phyloP scores from a whole-genome alignment of 2,113 vertebrate genomes.

The Cyanoliseus patagonus region DNA sequence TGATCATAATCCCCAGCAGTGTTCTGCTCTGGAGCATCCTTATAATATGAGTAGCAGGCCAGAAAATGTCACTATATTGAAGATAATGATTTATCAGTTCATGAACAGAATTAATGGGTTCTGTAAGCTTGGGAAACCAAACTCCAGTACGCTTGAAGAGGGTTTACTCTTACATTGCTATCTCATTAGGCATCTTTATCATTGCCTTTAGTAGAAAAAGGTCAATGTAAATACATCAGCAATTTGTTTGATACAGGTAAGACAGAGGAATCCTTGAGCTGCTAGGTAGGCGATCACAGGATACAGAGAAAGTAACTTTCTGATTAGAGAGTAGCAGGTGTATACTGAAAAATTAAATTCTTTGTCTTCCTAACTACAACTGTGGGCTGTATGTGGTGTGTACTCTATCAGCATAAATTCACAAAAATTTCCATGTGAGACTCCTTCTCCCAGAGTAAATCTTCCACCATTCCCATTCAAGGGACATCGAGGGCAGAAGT shows the following conservation, averaged over 20 bases:
- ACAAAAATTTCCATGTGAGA: not conserved
- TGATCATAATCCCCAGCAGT: not conserved
- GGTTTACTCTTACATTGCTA: not conserved
- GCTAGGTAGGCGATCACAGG: not conserved
- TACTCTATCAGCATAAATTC: not conserved
- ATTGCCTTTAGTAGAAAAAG: not conserved
- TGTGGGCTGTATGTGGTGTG: not conserved
- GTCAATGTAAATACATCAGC: not conserved
- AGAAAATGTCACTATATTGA: not conserved
- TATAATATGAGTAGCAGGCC: not conserved
- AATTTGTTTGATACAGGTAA: not conserved
- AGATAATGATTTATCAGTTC: slow-evolving; percentile 11
- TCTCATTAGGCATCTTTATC: not conserved
- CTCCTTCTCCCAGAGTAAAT: not conserved
- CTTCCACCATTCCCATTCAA: not conserved
- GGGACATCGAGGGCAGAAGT: not conserved
- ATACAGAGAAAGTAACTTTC: not conserved
- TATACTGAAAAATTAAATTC: not conserved
- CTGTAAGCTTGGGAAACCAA: not conserved
- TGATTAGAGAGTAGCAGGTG: not conserved
- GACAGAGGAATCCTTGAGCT: not conserved
- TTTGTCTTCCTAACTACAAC: not conserved
- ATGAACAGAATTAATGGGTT: not conserved
- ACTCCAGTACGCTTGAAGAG: not conserved
- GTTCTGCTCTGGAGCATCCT: not conserved